Conservation (phyloP, 2,113 vertebrate genomes). For the Ciconia maguari region DNA sequence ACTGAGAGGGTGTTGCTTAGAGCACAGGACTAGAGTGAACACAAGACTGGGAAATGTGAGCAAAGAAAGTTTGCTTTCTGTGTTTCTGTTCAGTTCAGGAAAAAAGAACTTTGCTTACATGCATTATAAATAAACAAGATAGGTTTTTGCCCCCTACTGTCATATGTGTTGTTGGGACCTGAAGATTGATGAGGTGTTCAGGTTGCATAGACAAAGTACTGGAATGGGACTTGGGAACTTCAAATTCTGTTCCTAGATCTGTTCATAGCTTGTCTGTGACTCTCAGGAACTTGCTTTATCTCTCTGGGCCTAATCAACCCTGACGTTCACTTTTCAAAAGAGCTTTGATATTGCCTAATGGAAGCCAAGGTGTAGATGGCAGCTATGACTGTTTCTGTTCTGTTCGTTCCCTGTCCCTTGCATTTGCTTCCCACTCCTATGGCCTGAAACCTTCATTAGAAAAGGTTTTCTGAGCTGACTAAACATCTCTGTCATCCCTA, state of each 20-base stretch:
- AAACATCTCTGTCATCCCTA: neutral
- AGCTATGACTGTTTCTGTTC: neutral
- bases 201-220: neutral
- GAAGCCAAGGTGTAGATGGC: neutral
- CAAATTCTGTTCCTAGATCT: neutral
- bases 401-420: neutral
- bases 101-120: neutral
- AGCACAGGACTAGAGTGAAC: neutral
- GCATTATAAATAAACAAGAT: neutral
- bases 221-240: neutral
- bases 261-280: neutral
- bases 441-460: neutral
- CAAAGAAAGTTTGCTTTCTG: neutral
- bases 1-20: neutral
- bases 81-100: neutral
- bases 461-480: neutral
- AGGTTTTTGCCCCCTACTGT: neutral
- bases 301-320: neutral
- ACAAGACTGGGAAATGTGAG: neutral
- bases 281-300: neutral
- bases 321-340: neutral
- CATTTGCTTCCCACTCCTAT: neutral
- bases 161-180: neutral
- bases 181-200: neutral
- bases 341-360: neutral